A percentile compares a stretch with the other conserved stretches of the same genome.
Conservation (phyloP, 2,888 invertebrate species). For the Drosophila ustulata region DNA sequence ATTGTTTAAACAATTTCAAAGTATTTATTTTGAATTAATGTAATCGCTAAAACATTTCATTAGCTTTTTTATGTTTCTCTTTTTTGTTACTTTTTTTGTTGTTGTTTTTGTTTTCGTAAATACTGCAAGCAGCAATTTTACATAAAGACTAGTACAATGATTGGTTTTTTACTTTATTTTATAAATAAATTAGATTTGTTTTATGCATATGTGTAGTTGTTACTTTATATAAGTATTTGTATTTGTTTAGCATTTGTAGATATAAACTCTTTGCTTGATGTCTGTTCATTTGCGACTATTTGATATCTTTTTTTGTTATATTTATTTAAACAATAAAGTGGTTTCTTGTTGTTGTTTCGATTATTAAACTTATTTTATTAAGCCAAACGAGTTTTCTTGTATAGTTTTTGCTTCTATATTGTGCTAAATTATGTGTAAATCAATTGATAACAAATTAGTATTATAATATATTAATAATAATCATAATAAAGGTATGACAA, state of each 20-base stretch:
- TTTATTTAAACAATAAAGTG: conserved; percentile 18
- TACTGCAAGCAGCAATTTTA: conserved; percentile 49
- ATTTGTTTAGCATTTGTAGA: conserved; percentile 48
- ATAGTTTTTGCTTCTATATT: conserved; percentile 43
- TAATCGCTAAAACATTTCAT: conserved; percentile 25
- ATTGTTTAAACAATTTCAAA: conserved; percentile 42
- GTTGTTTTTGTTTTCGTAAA: conserved; percentile 27
- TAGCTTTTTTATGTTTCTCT: conserved; percentile 22
- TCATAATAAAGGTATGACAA: conserved; percentile 56
- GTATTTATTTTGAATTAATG: conserved; percentile 31
- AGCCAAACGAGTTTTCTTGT: conserved; percentile 40
- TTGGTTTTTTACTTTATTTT: conserved; percentile 68
- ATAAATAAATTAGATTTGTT: conserved; percentile 77
- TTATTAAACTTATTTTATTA: conserved; percentile 33
- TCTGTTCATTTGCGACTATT: conserved; percentile 66
- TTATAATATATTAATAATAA: conserved; percentile 50
- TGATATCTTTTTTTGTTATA: conserved; percentile 51
- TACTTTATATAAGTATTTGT: conserved; percentile 49
- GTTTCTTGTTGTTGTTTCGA: conserved; percentile 10
- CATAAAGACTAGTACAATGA: conserved; percentile 71
- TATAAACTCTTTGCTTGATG: conserved; percentile 67
- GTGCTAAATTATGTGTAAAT: conserved; percentile 73
- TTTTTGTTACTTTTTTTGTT: conserved; percentile 12
- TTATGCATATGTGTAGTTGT: conserved; percentile 58
- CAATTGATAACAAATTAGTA: conserved; percentile 72